Evolutionary conservation across 2,797 vertebrate species (phyloP), one percentile per base, ranked within the genome.

Genomic region (Schizopygopsis pylzovi): DNA sequence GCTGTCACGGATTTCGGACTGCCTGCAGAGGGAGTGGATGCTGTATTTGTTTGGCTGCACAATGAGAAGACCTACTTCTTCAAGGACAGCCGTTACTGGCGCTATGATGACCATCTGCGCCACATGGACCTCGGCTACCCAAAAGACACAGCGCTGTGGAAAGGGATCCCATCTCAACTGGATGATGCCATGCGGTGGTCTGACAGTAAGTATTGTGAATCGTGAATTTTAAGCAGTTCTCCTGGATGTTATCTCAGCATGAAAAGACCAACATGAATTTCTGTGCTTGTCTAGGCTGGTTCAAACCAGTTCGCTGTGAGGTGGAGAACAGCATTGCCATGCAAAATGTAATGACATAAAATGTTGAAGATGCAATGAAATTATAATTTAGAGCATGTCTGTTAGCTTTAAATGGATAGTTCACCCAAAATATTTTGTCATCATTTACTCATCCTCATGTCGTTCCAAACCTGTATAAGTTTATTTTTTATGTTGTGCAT

Each of bases 1-100:
- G 96, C 96, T 0, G 94, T 98, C 92, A 97, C 95, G 0, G 98
- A 99, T 94, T 98, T 99, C 0, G 97, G 98, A 75, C 93, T 99
- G 25, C 97, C 98, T 0, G 88, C 86, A 1, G 97, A 97, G 33
- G 96, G 96, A 9, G 92, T 99, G 2, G 97, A 99, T 0, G 98
- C 97, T 0, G 97, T 96, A 4, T 98, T 99, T 79, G 96, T 97
- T 90, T 98, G 98, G 97, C 93, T 96, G 1, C 97, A 97, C 94
- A 97, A 97, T 77, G 98, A 98, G 90, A 99, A 98, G 94, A 99
- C 98, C 81, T 99, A 99, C 91, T 99, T 99, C 95, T 99, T 99
- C 94, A 99, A 97, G 93, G 97, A 96, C 92, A 95, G 92, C 89
- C 94, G 94, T 56, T 98, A 97, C 94, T 99, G 98, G 98, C 93